Percentiles rank a stretch among this genome's conserved stretches.
These are phyloP conservation scores for Thamnophis sirtalis DNA, from an alignment of 2,113 vertebrate genomes.

Conservation along the genomic window DNA sequence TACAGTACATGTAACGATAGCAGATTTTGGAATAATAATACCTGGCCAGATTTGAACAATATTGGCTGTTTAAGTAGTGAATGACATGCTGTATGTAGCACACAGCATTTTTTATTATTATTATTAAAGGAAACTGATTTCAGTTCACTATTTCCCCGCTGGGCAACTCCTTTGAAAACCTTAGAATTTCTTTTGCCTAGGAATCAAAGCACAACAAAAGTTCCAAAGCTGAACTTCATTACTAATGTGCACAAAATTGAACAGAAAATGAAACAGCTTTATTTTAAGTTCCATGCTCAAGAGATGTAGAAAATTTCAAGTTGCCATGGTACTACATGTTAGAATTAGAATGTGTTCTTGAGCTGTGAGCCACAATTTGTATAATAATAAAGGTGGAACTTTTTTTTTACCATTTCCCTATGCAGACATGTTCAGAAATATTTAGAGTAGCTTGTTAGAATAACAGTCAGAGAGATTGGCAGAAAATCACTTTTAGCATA, in stretches of 20 bases:
- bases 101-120: neutral
- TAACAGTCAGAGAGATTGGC: neutral
- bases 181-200: neutral
- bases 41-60: neutral
- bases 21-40: neutral
- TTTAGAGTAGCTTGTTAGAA: neutral
- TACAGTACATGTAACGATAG: neutral
- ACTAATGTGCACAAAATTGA: neutral
- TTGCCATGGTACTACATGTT: neutral
- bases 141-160: neutral
- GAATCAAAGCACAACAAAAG: neutral
- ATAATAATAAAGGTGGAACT: neutral
- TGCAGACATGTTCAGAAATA: neutral
- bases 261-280: neutral
- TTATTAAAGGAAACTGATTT: neutral
- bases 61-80: neutral
- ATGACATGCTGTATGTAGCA: neutral
- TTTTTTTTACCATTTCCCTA: neutral
- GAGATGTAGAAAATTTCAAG: neutral
- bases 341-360: neutral
- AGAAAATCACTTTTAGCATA: neutral
- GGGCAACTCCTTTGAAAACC: neutral
- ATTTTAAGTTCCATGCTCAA: neutral
- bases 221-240: neutral
- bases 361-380: neutral